Base-by-base conservation (phyloP, 2,797 vertebrate species). In the Scomberomorus guttatus region DNA sequence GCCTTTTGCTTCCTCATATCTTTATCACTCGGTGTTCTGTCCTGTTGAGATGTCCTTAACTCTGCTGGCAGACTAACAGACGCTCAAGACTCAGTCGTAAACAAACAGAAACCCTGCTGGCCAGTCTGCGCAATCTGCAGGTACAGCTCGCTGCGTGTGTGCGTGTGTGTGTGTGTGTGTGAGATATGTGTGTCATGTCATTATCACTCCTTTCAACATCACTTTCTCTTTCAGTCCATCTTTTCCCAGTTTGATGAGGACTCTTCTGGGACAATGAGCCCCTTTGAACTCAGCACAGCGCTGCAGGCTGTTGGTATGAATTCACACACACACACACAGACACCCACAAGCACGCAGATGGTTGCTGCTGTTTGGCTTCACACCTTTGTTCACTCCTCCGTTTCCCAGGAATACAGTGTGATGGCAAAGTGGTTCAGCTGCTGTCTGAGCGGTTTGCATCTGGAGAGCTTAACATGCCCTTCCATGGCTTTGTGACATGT, bases 181-280 rank as follows among this genome's bases (percentile, higher is more conserved):
- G 18, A 32, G 24, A 44, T 20, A 18, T 0, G 20, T 61, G 14
- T n/a, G 17, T 37, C 24, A 17, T 34, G n/a, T 25, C 44, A 37
- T 24, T 72, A 18, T 63, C 13, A 37, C 18, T 10, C 29, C 13
- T 34, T 70, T 24, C 63, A 9, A 42, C 25, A 13, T 17, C n/a
- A 6, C 27, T 88, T 60, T 75, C 15, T 67, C 51, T 83, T 72
- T 58, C 80, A 96, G 95, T 88, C 92, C 22, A 85, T 92, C 74
- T 96, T 95, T 74, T 67, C 93, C 25, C 72, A 93, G 84, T 95
- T 91, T 27, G 95, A 96, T 44, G 90, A 91, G 67, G 95, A 96
- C 77, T 95, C 94, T 1, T 94, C 95, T 59, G 95, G 95, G 59
- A 93, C 91, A n/a, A 96, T 96, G 93, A 95, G 90, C 79, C 91